phyloP scores from a whole-genome alignment of 2,113 vertebrate genomes.

The Diphyllodes magnificus region DNA sequence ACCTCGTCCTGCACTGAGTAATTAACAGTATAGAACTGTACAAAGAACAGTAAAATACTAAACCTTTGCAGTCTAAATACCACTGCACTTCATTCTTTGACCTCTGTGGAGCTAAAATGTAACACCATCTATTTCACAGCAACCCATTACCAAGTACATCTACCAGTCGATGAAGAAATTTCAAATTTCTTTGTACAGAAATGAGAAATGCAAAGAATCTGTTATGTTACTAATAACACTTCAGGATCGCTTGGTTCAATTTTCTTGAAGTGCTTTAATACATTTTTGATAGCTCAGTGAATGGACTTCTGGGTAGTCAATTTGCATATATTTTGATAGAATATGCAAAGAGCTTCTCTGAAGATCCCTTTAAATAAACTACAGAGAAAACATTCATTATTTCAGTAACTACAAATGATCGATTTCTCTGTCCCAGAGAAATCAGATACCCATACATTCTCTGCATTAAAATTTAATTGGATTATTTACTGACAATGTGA shows the following conservation, averaged over 20 bases:
- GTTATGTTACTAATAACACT: not conserved
- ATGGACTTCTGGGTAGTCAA: not conserved
- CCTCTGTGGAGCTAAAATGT: not conserved
- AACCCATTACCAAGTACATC: not conserved
- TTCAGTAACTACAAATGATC: not conserved
- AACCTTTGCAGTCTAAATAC: not conserved
- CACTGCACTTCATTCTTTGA: not conserved
- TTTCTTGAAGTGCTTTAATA: not conserved
- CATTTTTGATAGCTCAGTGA: constrained; percentile 8
- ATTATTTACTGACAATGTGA: not conserved
- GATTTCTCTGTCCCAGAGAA: not conserved
- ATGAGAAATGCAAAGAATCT: not conserved
- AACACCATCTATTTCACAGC: not conserved
- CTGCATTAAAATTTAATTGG: not conserved
- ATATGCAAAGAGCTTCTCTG: constrained; percentile 12
- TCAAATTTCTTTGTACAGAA: not conserved
- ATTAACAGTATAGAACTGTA: not conserved
- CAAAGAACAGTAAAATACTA: not conserved
- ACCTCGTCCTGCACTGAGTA: not conserved
- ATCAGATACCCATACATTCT: not conserved
- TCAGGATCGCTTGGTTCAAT: not conserved
- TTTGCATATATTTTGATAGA: constrained; percentile 2
- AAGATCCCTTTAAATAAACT: constrained; percentile 28
- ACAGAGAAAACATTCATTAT: not conserved
- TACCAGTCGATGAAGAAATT: not conserved